These are phyloP conservation scores for Mesocricetus auratus DNA, from an alignment of 2,113 vertebrate genomes.

Conservation along the genomic window DNA sequence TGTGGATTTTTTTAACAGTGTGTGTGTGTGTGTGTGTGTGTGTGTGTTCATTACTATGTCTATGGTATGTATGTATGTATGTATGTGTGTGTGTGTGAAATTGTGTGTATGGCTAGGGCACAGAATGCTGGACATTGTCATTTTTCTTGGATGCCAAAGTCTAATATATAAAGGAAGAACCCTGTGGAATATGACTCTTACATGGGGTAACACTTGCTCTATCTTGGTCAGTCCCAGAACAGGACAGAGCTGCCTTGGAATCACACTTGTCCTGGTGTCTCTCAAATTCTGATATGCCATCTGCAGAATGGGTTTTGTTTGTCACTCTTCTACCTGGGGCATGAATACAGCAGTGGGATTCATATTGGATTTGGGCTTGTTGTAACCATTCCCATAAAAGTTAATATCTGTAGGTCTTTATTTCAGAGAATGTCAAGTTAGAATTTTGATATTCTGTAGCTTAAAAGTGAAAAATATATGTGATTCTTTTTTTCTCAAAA, in stretches of 20 bases:
- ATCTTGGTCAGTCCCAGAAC: neutral
- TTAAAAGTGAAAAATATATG: slow-evolving; percentile 23
- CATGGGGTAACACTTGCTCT: neutral
- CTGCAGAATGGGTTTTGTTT: neutral
- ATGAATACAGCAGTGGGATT: neutral
- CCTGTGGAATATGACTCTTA: neutral
- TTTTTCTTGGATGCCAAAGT: neutral
- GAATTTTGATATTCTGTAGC: slow-evolving; percentile 6
- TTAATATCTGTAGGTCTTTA: neutral
- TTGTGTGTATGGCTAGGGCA: neutral
- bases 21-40: neutral
- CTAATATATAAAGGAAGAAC: neutral
- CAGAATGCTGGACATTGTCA: neutral
- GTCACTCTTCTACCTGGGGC: neutral
- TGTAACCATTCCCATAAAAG: neutral
- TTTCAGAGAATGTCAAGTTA: slow-evolving; percentile 1
- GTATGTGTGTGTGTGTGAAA: neutral
- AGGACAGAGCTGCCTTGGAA: neutral
- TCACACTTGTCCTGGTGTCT: neutral
- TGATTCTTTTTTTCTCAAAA: neutral
- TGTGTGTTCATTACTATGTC: neutral
- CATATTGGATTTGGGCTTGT: neutral
- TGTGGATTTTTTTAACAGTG: neutral
- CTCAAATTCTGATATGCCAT: neutral
- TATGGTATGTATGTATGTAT: neutral